Conservation (phyloP, 2,888 invertebrate species). For the Schrankia costaestrigalis region DNA sequence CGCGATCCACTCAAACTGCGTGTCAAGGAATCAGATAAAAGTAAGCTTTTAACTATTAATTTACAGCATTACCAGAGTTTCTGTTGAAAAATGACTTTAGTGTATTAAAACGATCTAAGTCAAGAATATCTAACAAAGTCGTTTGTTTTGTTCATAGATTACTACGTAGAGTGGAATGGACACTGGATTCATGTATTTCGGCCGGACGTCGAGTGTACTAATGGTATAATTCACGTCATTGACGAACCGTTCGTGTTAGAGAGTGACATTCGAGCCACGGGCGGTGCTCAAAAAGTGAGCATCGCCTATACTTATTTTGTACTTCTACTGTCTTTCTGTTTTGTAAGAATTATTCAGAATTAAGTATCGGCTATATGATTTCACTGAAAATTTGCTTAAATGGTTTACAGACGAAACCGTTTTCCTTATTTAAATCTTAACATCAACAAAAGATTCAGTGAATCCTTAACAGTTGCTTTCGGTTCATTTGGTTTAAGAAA, state of each 20-base stretch:
- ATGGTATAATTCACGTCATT: slow-evolving; percentile 97
- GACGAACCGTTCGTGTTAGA: slow-evolving; percentile 92
- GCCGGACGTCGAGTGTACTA: slow-evolving; percentile 96
- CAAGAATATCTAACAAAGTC: slow-evolving; percentile 10
- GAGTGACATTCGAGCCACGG: slow-evolving; percentile 89
- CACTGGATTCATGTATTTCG: slow-evolving; percentile 91
- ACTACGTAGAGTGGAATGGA: slow-evolving; percentile 91
- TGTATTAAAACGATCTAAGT: slow-evolving; percentile 16
- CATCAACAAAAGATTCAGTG: too few species aligned
- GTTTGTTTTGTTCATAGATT: slow-evolving; percentile 79
- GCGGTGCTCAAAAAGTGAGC: slow-evolving; percentile 54
- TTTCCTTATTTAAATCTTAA: too few species aligned
- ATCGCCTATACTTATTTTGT: slow-evolving; percentile 41
- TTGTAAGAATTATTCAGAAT: slow-evolving; percentile 56
- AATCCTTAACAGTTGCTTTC: too few species aligned
- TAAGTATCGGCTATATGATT: slow-evolving; percentile 33
- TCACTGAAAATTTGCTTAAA: slow-evolving; percentile 2
- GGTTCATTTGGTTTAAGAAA: background rate
- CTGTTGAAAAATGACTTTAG: slow-evolving; percentile 19
- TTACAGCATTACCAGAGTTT: slow-evolving; percentile 35
- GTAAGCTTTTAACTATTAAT: slow-evolving; percentile 52
- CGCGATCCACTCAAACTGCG: slow-evolving; percentile 87
- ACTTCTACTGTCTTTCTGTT: slow-evolving; percentile 47
- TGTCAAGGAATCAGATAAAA: slow-evolving; percentile 88
- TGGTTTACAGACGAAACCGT: too few species aligned